phyloP scores from a whole-genome alignment of 2,888 invertebrate genomes.

The Oegoconia quadripuncta region DNA sequence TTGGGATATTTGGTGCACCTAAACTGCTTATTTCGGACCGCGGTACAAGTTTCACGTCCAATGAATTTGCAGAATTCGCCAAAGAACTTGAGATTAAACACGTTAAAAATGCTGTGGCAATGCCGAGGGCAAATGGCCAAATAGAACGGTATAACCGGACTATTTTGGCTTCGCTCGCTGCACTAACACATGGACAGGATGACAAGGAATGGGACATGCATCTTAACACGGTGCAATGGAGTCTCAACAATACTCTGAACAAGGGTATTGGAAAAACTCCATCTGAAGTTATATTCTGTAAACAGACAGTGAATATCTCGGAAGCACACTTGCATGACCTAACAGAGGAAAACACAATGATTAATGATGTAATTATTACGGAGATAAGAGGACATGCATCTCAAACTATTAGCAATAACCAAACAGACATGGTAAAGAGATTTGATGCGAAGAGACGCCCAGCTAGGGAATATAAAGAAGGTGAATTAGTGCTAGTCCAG shows the following conservation, averaged over 20 bases:
- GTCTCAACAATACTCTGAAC: conserved; percentile 17
- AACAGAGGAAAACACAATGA: not conserved
- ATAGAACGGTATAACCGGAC: conserved; percentile 8
- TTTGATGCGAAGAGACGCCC: not conserved
- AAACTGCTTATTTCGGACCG: conserved; percentile 11
- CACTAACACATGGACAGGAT: not conserved
- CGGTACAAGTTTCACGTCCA: conserved; percentile 15
- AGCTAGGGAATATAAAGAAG: not conserved
- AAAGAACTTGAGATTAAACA: conserved; percentile 14
- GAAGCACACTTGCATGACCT: not conserved
- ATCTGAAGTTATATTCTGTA: not conserved
- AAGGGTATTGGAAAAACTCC: not conserved
- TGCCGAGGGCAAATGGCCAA: not conserved
- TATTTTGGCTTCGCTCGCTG: conserved; percentile 3
- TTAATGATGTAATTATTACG: not conserved
- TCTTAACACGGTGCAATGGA: conserved; percentile 13
- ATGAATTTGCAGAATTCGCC: conserved; percentile 14
- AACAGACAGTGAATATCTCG: not conserved
- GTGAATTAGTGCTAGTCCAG: conserved; percentile 9
- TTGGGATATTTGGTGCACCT: conserved; percentile 16
- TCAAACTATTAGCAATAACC: not conserved
- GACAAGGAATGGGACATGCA: conserved; percentile 10
- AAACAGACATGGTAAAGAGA: not conserved
- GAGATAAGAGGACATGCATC: not conserved
- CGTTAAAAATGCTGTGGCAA: conserved; percentile 4